Base-by-base conservation (phyloP, 2,113 vertebrate species). In the Poicephalus gulielmi region DNA sequence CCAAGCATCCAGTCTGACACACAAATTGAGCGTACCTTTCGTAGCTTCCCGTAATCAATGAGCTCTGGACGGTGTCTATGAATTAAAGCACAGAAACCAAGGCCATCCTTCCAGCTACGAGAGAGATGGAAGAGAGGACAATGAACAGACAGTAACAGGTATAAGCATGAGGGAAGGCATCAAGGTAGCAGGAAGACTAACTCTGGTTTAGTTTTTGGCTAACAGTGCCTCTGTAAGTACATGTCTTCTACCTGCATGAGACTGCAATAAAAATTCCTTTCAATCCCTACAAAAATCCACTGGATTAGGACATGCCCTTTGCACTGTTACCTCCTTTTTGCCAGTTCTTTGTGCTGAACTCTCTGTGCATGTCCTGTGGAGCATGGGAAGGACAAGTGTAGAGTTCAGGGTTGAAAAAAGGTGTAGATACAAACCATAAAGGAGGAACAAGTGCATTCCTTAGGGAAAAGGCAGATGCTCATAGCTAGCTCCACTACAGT, bases 71-170 rank as follows among this genome's bases (percentile, higher is more conserved):
- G 99, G 96, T 99, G 99, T 97, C 99, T 98, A 91, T 99, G 99
- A 97, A 99, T 99, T 96, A 99, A 98, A 15, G 99, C 99, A 62
- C 99, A 99, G 98, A 99, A 99, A 71, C 99, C 99, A 93, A 99
- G 98, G 86, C 99, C 99, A 4, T 99, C 99, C 94, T 99, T 99
- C 99, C 99, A 99, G 92, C 99, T 99, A 91, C 3, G 2, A 71
- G 6, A 91, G 63, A 96, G 43, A 88, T 7, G 71, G 49, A 86
- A 91, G 59, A 95, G 12, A 94, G 33, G 35, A 87, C 35, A 73
- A 74, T 96, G 71, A 96, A 30, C 33, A 66, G 39, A 78, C 24
- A 50, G 62, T 17, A 35, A 43, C 5, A 3, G 53, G 27, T 28
- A 69, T 7, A 31, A 44, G 16, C 57, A 28, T 7, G 37, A 92